Evolutionary conservation across 2,888 invertebrate species (phyloP).

Genomic region (Julus scandinavius): DNA sequence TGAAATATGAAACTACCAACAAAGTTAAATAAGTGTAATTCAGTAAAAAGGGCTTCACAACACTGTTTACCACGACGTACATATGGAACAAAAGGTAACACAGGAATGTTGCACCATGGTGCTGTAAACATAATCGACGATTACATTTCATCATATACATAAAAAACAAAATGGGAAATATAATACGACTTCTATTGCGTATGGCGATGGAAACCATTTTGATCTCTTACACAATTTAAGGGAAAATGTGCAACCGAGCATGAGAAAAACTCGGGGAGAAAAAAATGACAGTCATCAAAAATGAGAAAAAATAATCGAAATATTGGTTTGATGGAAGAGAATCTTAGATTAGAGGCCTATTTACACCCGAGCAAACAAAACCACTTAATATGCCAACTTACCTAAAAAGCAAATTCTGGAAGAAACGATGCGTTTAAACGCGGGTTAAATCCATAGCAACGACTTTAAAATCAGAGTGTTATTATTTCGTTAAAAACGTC

Average conservation of each 20-base stretch:
- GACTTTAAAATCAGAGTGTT: neutral
- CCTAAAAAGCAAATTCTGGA: neutral
- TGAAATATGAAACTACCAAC: too few species aligned
- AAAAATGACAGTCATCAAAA: neutral
- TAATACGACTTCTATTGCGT: neutral
- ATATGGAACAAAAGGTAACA: too few species aligned
- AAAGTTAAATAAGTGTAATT: too few species aligned
- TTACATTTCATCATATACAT: neutral
- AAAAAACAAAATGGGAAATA: neutral
- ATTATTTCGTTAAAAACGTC: neutral
- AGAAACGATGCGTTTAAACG: neutral
- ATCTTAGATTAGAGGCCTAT: neutral
- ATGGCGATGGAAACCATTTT: neutral
- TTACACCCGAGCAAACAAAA: neutral
- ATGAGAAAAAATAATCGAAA: neutral
- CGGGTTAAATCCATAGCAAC: neutral
- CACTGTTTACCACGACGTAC: too few species aligned
- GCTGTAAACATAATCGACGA: neutral
- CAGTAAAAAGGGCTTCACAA: too few species aligned
- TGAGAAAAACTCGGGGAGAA: neutral
- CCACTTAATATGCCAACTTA: conserved; percentile 25
- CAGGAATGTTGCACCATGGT: neutral
- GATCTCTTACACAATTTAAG: neutral
- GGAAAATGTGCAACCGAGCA: neutral
- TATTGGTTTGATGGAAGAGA: neutral